Evolutionary conservation across 2,888 invertebrate genomes (phyloP), one percentile per base, ranked within the genome.

Genomic region (Apoda limacodes): DNA sequence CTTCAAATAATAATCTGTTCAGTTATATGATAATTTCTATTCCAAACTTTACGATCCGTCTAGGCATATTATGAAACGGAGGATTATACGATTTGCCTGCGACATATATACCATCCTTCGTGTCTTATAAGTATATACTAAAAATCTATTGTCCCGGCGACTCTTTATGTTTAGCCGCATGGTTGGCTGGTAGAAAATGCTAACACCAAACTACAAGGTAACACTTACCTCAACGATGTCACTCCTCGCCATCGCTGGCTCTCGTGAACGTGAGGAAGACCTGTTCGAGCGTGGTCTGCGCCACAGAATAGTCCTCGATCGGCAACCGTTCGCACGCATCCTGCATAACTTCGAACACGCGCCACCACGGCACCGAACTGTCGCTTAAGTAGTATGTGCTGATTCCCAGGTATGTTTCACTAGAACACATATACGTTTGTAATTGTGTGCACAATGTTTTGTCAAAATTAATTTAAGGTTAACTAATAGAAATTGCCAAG

Each of bases 201-300:
- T n/a, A n/a, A n/a, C n/a, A n/a, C n/a, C n/a, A n/a, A n/a, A n/a
- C n/a, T n/a, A n/a, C n/a, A n/a, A n/a, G n/a, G n/a, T n/a, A n/a
- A n/a, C n/a, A n/a, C n/a, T n/a, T n/a, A n/a, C n/a, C n/a, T n/a
- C n/a, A 22, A 4, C n/a, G 22, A 10, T 22, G n/a, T 11, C n/a
- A 11, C 4, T 22, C 9, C 9, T 10, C 12, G 6, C 11, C 5
- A 4, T 30, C 15, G 7, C 28, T 26, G 12, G 52, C 49, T 32
- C 66, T 57, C 4, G 88, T 86, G 50, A 88, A 86, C 32, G 82
- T 72, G 13, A 89, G 64, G 55, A 89, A 88, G 32, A 92, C 88
- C 68, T 92, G 91, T 57, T 93, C 93, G 25, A 93, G 72, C 2
- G 90, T 88, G 1, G 92, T 90, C 63, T 92, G 92, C 22, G 88